A percentile compares a stretch with the other conserved stretches of the same genome.
Evolutionary conservation across 1,140 invertebrate species (phyloP).

Genomic region (Agrilus planipennis): DNA sequence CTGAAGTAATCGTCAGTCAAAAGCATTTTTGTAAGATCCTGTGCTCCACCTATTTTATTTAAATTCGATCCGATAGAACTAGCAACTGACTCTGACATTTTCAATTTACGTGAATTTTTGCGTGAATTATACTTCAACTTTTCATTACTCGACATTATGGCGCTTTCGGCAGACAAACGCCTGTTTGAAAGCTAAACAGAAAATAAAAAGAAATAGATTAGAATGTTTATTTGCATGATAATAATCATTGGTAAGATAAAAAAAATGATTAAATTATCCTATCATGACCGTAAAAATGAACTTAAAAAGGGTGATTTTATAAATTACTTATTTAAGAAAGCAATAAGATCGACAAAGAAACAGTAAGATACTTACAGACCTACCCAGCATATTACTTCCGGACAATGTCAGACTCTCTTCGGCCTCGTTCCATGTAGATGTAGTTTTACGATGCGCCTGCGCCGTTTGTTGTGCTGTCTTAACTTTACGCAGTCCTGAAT

Average conservation of each 20-base stretch:
- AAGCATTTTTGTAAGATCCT: conserved; percentile 73
- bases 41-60: conserved; percentile 56
- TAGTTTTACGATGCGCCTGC: conserved; percentile 31
- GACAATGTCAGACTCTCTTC: conserved; percentile 38
- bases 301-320: too few relatives aligned
- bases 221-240: too few relatives aligned
- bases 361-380: conserved; percentile 20
- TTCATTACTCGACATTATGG: conserved; percentile 65
- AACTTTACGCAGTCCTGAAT: conserved; percentile 81
- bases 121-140: conserved; percentile 42
- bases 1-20: conserved; percentile 93
- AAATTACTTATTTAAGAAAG: too few relatives aligned
- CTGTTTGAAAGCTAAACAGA: conserved; percentile 44
- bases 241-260: too few relatives aligned
- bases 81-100: conserved; percentile 76
- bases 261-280: neutral
- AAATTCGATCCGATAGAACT: conserved; percentile 81
- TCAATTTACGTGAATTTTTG: conserved; percentile 53
- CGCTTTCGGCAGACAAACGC: conserved; percentile 62
- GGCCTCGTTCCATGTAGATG: conserved; percentile 24
- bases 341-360: too few relatives aligned
- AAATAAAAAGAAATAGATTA: neutral
- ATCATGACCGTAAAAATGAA: neutral
- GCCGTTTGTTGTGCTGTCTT: conserved; percentile 76
- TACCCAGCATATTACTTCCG: conserved; percentile 19